These are phyloP conservation scores for Lontra canadensis DNA, from an alignment of 2,113 vertebrate species.

Conservation along the genomic window DNA sequence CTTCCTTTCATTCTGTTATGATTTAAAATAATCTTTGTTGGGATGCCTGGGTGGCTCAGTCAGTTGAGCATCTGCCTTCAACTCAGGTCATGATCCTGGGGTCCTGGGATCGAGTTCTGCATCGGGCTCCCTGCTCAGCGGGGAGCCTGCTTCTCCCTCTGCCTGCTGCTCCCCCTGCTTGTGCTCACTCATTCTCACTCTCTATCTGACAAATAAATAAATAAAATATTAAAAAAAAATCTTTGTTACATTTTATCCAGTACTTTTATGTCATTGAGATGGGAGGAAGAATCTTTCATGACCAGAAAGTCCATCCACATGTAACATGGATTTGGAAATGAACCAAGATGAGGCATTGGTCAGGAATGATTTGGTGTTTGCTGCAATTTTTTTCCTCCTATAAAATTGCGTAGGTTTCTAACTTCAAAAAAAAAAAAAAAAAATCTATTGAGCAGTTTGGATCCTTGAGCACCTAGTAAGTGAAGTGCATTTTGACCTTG, in stretches of 20 bases:
- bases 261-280: not conserved
- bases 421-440: not conserved
- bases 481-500: not conserved
- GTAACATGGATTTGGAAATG: not conserved
- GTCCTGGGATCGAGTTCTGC: no score
- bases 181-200: no score
- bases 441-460: not conserved
- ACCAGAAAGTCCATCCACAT: not conserved
- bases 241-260: not conserved
- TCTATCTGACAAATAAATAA: no score
- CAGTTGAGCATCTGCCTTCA: no score
- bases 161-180: no score
- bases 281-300: not conserved
- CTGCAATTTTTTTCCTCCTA: not conserved
- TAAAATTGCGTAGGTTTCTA: conserved; percentile 9
- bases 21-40: conserved; percentile 25
- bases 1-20: conserved; percentile 5
- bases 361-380: not conserved
- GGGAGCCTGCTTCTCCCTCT: no score
- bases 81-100: no score
- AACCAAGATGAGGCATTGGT: not conserved
- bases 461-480: not conserved
- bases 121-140: no score
- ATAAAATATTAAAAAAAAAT: not conserved
- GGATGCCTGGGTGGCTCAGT: no score